Evolutionary conservation across 2,113 vertebrate species (phyloP).

Genomic region (Cacatua alba): DNA sequence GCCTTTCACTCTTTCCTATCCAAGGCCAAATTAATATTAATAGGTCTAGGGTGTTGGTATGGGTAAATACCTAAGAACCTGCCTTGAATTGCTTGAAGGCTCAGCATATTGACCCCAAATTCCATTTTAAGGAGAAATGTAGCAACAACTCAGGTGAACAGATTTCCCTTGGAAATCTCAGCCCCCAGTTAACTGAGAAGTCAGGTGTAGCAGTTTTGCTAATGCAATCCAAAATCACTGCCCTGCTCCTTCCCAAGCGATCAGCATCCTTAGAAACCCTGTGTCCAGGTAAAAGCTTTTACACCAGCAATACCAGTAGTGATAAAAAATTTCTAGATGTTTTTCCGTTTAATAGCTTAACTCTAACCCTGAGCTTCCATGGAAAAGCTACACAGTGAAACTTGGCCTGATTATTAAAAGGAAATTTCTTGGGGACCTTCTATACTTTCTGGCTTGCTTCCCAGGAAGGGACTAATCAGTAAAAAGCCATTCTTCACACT

Average conservation of each 20-base stretch:
- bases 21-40: not conserved
- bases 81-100: not conserved
- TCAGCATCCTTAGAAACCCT: not conserved
- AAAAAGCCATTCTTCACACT: conserved; percentile 10
- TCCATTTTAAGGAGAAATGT: not conserved
- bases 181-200: not conserved
- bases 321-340: not conserved
- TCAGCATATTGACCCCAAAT: not conserved
- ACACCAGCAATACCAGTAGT: not conserved
- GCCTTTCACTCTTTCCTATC: not conserved
- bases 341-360: not conserved
- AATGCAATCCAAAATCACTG: not conserved
- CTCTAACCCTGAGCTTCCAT: not conserved
- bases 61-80: not conserved
- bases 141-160: not conserved
- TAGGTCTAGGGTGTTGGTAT: not conserved
- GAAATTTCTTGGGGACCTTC: conserved; percentile 13
- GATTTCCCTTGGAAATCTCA: not conserved
- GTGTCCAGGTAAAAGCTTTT: not conserved
- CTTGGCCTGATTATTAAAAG: not conserved
- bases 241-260: not conserved
- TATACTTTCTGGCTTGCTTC: not conserved
- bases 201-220: not conserved
- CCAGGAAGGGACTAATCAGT: conserved; percentile 27
- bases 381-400: not conserved